Conservation (phyloP, 2,797 vertebrate species). For the Sebastes iracundus region DNA sequence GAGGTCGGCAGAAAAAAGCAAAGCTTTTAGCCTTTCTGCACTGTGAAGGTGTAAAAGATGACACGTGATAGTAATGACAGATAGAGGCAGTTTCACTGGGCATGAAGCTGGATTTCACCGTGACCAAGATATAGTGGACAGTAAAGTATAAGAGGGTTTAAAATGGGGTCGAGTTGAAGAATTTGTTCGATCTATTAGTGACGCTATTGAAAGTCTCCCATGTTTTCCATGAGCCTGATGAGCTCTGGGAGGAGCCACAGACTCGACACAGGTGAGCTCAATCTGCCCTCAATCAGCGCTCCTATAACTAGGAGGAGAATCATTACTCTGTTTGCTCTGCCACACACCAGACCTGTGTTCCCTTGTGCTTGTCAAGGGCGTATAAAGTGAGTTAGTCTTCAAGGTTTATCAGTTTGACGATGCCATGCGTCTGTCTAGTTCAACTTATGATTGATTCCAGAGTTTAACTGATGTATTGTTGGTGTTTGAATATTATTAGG, state of each 20-base stretch:
- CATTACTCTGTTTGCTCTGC: not conserved
- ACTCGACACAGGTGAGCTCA: not conserved
- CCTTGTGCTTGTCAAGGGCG: not conserved
- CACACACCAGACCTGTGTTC: not conserved
- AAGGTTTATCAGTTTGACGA: not conserved
- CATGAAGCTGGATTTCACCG: slow-evolving; percentile 25
- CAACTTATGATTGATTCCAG: not conserved
- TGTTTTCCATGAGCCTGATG: not conserved
- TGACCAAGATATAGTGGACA: slow-evolving; percentile 28
- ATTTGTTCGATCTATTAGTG: slow-evolving; percentile 16
- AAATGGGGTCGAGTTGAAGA: slow-evolving; percentile 9
- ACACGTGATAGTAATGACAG: slow-evolving; percentile 54
- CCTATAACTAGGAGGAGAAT: not conserved
- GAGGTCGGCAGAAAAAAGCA: slow-evolving; percentile 70
- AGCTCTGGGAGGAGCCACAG: too few species aligned
- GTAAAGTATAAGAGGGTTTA: slow-evolving; percentile 28
- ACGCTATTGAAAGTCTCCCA: not conserved
- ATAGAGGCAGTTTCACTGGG: slow-evolving; percentile 50
- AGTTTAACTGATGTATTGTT: too few species aligned
- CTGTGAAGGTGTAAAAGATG: slow-evolving; percentile 63
- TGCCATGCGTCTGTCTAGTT: not conserved
- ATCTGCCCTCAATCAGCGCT: not conserved
- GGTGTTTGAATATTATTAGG: too few species aligned
- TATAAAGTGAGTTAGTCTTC: not conserved
- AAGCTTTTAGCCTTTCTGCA: slow-evolving; percentile 55